Percentiles rank a stretch among this genome's conserved stretches.
These are phyloP conservation scores for Rhea pennata DNA, from an alignment of 2,113 vertebrate genomes.

Conservation along the genomic window DNA sequence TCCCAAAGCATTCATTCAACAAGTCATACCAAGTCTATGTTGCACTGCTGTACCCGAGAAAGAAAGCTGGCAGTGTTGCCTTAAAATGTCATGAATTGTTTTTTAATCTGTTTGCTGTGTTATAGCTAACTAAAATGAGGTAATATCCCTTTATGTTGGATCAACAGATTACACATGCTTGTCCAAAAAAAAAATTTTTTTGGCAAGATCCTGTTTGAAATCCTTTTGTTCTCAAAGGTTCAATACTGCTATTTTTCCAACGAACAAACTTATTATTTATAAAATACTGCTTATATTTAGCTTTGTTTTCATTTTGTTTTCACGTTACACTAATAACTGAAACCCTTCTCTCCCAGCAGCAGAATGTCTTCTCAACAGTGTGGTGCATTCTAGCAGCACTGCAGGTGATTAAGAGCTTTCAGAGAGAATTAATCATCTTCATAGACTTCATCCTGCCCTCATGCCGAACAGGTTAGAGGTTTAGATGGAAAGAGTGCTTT, in stretches of 20 bases:
- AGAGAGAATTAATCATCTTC: conserved; percentile 35
- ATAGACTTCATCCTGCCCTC: not conserved
- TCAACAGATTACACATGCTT: not conserved
- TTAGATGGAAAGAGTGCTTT: conserved; percentile 5
- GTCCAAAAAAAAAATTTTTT: not conserved
- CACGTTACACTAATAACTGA: not conserved
- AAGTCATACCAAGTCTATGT: not conserved
- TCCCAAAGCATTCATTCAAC: not conserved
- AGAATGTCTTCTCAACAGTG: not conserved
- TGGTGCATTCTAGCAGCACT: not conserved
- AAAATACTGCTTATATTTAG: not conserved
- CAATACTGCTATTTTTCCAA: not conserved
- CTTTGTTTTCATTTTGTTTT: not conserved
- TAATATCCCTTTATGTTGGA: not conserved
- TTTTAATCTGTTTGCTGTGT: not conserved
- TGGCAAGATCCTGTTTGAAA: not conserved
- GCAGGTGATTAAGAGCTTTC: conserved; percentile 35
- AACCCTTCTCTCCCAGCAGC: not conserved
- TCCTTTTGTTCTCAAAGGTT: not conserved
- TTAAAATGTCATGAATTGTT: not conserved
- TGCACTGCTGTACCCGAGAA: not conserved
- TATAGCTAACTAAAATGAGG: not conserved
- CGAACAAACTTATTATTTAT: not conserved
- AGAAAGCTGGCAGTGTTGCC: not conserved
- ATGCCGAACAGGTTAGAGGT: not conserved